phyloP scores from a whole-genome alignment of 53 echinoderm and acorn worm genomes.

The Holothuria leucospilota region DNA sequence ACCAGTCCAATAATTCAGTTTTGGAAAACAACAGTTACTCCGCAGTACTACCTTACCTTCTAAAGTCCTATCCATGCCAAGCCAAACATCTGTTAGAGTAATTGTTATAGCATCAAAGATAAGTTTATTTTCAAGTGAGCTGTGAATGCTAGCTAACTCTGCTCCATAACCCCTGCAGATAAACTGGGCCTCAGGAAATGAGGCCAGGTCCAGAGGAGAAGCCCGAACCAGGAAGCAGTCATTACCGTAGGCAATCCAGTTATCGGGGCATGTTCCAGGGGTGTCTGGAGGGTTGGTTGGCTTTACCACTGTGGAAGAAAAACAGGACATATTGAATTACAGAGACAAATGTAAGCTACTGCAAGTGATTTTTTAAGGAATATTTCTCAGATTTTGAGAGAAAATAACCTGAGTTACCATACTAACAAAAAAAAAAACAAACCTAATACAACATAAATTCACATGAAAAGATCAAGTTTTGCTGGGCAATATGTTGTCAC shows the following conservation, averaged over 20 bases:
- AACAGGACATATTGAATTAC: not conserved
- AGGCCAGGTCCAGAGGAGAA: conserved; percentile 37
- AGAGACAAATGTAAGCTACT: not conserved
- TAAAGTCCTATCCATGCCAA: conserved; percentile 3
- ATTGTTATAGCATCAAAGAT: not conserved
- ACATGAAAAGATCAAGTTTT: too few species aligned
- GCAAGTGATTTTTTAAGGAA: not conserved
- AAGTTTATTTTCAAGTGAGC: conserved; percentile 72
- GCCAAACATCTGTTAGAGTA: conserved; percentile 58
- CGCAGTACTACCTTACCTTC: not conserved
- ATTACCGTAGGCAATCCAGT: conserved; percentile 79
- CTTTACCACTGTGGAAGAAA: conserved; percentile 48
- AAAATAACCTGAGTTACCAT: too few species aligned
- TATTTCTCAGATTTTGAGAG: too few species aligned
- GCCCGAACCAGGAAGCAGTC: conserved; percentile 81
- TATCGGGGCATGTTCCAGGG: conserved; percentile 81
- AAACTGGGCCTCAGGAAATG: conserved; percentile 88
- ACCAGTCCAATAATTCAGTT: too few species aligned
- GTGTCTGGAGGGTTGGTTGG: conserved; percentile 85
- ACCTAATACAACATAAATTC: too few species aligned
- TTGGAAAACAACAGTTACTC: too few species aligned
- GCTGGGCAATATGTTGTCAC: too few species aligned
- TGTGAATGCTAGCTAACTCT: conserved; percentile 76
- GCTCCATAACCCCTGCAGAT: conserved; percentile 70
- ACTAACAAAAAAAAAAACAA: too few species aligned